Conservation (phyloP, 2,888 invertebrate genomes). For the Elysia crispata region DNA sequence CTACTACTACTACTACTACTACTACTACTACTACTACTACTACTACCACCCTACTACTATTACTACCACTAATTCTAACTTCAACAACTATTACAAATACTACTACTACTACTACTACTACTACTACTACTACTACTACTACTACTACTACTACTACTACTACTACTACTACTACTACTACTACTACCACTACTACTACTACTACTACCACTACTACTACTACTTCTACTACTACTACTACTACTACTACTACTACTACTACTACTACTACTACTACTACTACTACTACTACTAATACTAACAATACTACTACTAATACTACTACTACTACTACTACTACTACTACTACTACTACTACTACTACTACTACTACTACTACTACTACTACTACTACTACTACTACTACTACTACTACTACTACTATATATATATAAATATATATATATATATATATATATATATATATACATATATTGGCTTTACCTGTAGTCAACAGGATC, state of each 20-base stretch:
- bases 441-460: no score
- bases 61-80: no score
- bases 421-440: not conserved
- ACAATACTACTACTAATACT: no score
- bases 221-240: not conserved
- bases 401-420: no score
- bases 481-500: no score
- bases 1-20: slow-evolving; percentile 9
- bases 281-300: no score
- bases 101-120: no score
- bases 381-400: slow-evolving; percentile 7
- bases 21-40: no score
- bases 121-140: not conserved
- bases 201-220: not conserved
- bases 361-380: not conserved
- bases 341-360: slow-evolving; percentile 20
- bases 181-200: slow-evolving; percentile 2
- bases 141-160: not conserved
- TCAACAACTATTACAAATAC: no score
- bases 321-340: no score
- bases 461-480: no score
- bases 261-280: slow-evolving; percentile 27
- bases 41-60: no score
- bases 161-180: slow-evolving; percentile 23
- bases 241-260: slow-evolving; percentile 2